Percentiles rank a stretch among this genome's conserved stretches.
phyloP scores from a whole-genome alignment of 2,888 invertebrate species.

The Corbicula japonica region DNA sequence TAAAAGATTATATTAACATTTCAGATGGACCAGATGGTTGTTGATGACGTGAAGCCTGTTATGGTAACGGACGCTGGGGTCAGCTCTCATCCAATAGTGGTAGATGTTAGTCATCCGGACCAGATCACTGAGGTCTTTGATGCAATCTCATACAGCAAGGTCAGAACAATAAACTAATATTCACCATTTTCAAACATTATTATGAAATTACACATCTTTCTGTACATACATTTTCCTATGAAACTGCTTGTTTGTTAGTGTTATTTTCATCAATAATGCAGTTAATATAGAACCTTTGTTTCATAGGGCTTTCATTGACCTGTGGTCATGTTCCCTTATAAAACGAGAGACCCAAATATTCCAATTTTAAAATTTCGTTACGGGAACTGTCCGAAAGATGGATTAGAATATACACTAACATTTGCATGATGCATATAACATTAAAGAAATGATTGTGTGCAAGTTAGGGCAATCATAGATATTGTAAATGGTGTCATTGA shows the following conservation, averaged over 20 bases:
- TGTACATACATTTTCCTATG: neutral
- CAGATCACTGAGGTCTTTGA: constrained; percentile 97
- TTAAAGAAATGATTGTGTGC: too few relatives aligned
- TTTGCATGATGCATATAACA: too few relatives aligned
- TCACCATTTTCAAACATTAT: neutral
- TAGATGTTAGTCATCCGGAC: constrained; percentile 93
- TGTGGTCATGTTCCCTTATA: too few relatives aligned
- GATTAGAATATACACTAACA: too few relatives aligned
- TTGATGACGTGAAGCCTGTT: constrained; percentile 91
- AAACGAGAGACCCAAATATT: too few relatives aligned
- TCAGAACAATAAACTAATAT: constrained; percentile 79
- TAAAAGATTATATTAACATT: neutral
- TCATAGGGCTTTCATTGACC: too few relatives aligned
- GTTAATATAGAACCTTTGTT: too few relatives aligned
- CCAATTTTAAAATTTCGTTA: too few relatives aligned
- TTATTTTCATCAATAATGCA: neutral
- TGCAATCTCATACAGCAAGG: constrained; percentile 96
- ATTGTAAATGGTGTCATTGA: too few relatives aligned
- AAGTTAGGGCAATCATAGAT: too few relatives aligned
- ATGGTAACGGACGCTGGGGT: constrained; percentile 92
- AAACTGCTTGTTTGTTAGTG: neutral
- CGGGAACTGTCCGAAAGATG: too few relatives aligned
- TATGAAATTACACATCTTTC: neutral
- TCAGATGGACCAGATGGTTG: constrained; percentile 93
- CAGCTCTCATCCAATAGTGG: constrained; percentile 96